Conservation (phyloP, 1,140 invertebrate genomes). For the Ctenoplectra terminalis region DNA sequence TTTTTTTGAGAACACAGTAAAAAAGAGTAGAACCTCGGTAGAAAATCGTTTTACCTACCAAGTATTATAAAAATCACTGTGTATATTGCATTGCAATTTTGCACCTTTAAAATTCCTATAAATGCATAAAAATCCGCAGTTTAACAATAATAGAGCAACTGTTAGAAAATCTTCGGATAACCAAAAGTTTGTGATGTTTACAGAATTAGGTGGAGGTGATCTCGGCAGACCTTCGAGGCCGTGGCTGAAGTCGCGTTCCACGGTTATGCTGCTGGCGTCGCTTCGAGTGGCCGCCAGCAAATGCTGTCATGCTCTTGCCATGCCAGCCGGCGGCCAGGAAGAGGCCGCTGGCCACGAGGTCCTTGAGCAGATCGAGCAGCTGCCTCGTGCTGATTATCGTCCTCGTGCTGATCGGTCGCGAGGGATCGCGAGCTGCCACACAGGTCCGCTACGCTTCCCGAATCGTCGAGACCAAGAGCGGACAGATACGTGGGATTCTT, state of each 20-base stretch:
- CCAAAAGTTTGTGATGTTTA: not conserved
- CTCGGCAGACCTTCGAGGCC: conserved; percentile 58
- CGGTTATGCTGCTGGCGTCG: conserved; percentile 72
- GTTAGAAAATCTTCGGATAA: no score
- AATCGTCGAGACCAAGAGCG: conserved; percentile 85
- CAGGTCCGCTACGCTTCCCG: conserved; percentile 82
- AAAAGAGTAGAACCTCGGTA: no score
- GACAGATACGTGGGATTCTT: conserved; percentile 84
- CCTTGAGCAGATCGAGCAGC: conserved; percentile 57
- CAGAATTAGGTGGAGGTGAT: conserved; percentile 5
- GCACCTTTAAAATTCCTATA: no score
- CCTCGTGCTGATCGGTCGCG: conserved; percentile 55
- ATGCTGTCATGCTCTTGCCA: conserved; percentile 81
- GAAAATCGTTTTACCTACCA: no score
- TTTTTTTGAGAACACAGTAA: no score
- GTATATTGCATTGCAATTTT: no score
- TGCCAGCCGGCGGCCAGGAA: conserved; percentile 79
- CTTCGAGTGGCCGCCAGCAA: conserved; percentile 77
- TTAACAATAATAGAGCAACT: no score
- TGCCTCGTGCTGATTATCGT: conserved; percentile 65
- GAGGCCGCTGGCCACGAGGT: conserved; percentile 73
- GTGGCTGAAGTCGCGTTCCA: conserved; percentile 57
- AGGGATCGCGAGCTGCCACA: conserved; percentile 61
- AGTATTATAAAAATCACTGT: no score
- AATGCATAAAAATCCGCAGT: no score